These are phyloP conservation scores for Trachurus trachurus DNA, from an alignment of 2,797 vertebrate genomes.

Conservation along the genomic window DNA sequence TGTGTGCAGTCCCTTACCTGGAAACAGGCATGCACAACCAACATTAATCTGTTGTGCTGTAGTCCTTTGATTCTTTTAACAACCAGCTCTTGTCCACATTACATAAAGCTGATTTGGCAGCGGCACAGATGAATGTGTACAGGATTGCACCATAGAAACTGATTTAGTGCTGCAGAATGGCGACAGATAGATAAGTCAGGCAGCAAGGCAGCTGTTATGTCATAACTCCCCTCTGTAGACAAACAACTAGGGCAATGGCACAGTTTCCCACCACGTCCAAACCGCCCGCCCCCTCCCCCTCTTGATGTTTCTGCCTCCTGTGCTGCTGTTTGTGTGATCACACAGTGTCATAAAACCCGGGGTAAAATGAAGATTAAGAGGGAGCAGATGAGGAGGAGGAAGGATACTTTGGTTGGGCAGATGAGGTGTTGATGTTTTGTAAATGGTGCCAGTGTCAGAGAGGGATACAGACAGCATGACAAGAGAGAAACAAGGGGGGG, in stretches of 20 bases:
- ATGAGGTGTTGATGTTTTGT: conserved; percentile 57
- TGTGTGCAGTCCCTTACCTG: conserved; percentile 12
- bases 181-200: conserved; percentile 65
- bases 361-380: conserved; percentile 41
- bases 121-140: conserved; percentile 57
- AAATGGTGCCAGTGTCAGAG: conserved; percentile 34
- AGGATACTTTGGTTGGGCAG: conserved; percentile 11
- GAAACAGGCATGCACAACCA: conserved; percentile 32
- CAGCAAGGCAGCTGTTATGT: conserved; percentile 77
- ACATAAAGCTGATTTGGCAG: conserved; percentile 72
- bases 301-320: conserved; percentile 28
- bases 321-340: conserved; percentile 45
- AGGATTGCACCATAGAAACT: conserved; percentile 57
- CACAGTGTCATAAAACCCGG: conserved; percentile 32
- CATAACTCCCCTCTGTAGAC: conserved; percentile 73
- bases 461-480: conserved; percentile 39
- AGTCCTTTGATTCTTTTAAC: conserved; percentile 61
- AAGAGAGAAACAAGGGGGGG: conserved; percentile 28
- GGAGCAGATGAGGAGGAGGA: conserved; percentile 22
- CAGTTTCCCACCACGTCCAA: conserved; percentile 47
- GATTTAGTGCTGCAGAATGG: conserved; percentile 64
- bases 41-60: conserved; percentile 40
- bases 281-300: conserved; percentile 10
- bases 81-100: conserved; percentile 63
- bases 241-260: conserved; percentile 82